Evolutionary conservation across 2,888 invertebrate species (phyloP).

Genomic region (Cephus pygmeus): DNA sequence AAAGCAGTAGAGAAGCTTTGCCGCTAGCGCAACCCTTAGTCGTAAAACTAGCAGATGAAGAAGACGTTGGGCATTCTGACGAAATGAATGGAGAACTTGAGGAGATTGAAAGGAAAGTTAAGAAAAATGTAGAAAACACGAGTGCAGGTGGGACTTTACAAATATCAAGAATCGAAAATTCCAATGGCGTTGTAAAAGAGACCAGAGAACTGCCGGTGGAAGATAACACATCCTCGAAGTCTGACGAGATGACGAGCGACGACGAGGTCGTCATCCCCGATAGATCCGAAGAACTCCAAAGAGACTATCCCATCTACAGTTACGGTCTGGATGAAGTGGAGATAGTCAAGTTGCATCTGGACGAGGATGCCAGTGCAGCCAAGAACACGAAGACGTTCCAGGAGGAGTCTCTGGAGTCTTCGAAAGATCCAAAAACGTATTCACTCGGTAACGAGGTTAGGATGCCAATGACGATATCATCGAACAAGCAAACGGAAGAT

Average conservation of each 20-base stretch:
- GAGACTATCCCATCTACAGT: slow-evolving; percentile 63
- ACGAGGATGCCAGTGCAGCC: slow-evolving; percentile 37
- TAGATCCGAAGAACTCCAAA: slow-evolving; percentile 60
- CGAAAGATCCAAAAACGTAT: slow-evolving; percentile 24
- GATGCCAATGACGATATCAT: slow-evolving; percentile 11
- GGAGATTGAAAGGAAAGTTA: slow-evolving; percentile 49
- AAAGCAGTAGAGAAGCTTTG: slow-evolving; percentile 7
- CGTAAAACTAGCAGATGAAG: slow-evolving; percentile 12
- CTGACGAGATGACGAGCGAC: slow-evolving; percentile 15
- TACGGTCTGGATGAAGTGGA: slow-evolving; percentile 66
- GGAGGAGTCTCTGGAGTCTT: slow-evolving; percentile 22
- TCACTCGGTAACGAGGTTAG: slow-evolving; percentile 32
- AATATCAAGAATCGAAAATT: not conserved
- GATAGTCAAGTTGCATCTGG: slow-evolving; percentile 64
- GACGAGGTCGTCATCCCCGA: slow-evolving; percentile 24
- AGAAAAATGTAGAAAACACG: slow-evolving; percentile 16
- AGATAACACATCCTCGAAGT: slow-evolving; percentile 24
- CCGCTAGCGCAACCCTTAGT: slow-evolving; percentile 11
- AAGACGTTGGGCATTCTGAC: slow-evolving; percentile 21
- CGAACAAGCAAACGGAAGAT: slow-evolving; percentile 33
- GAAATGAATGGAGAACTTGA: slow-evolving; percentile 53
- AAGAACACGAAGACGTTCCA: slow-evolving; percentile 52
- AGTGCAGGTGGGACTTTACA: too few species aligned
- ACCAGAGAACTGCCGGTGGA: slow-evolving; percentile 15
- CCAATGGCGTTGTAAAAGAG: slow-evolving; percentile 16